A percentile compares a stretch with the other conserved stretches of the same genome.
phyloP scores from a whole-genome alignment of 2,888 invertebrate species.

The Drosophila paucipuncta region DNA sequence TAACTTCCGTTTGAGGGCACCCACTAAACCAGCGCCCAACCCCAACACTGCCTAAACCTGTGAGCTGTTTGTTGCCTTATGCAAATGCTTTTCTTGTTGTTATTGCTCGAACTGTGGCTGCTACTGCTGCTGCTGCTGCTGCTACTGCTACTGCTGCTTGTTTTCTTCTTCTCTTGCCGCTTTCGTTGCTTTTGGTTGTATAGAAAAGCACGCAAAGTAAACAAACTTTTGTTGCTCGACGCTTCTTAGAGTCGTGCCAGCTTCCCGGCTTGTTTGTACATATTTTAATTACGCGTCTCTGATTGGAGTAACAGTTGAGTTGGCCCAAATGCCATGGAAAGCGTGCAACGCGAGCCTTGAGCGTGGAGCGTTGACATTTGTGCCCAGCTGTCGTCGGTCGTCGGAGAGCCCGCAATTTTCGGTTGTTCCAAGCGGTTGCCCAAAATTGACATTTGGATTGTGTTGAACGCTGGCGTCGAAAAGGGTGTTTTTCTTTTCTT shows the following conservation, averaged over 20 bases:
- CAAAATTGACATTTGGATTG: conserved; percentile 46
- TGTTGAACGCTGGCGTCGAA: conserved; percentile 2
- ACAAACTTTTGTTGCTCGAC: conserved; percentile 64
- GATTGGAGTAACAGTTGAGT: conserved; percentile 69
- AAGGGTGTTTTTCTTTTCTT: conserved; percentile 24
- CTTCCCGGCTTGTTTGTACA: conserved; percentile 70
- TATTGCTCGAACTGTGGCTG: conserved; percentile 57
- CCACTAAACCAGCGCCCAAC: conserved; percentile 14
- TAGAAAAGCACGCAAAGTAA: conserved; percentile 79
- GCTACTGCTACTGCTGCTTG: conserved; percentile 25
- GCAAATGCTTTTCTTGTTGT: conserved; percentile 75
- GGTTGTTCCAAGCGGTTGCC: conserved; percentile 60
- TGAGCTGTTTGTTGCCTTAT: conserved; percentile 74
- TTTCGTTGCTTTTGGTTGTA: conserved; percentile 70
- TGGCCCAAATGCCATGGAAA: conserved; percentile 17
- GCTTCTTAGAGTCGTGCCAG: conserved; percentile 43
- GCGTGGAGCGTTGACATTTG: conserved; percentile 50
- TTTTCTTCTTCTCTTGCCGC: conserved; percentile 35
- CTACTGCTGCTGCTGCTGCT: conserved; percentile 25
- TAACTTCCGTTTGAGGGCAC: conserved; percentile 73
- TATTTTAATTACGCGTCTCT: conserved; percentile 79
- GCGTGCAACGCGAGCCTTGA: conserved; percentile 26
- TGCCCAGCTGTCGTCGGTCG: conserved; percentile 55
- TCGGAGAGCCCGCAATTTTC: conserved; percentile 48
- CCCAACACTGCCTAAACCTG: conserved; percentile 33